These are phyloP conservation scores for Apotomis betuletana DNA, from an alignment of 2,888 invertebrate species.

Conservation along the genomic window DNA sequence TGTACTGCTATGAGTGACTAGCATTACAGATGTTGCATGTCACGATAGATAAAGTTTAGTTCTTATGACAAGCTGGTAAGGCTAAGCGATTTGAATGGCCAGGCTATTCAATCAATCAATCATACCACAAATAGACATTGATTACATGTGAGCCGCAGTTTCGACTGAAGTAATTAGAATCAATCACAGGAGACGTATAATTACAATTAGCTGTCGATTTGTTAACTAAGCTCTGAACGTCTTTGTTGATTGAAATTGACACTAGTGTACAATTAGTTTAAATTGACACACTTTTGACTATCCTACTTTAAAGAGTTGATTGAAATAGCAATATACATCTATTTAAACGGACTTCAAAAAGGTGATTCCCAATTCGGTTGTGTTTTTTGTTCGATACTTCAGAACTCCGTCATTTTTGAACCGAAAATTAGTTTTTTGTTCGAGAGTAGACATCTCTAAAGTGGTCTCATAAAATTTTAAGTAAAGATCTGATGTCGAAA, in stretches of 20 bases:
- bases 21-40: background rate
- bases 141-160: slow-evolving; percentile 26
- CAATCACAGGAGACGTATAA: slow-evolving; percentile 52
- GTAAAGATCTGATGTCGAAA: too few species aligned
- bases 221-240: slow-evolving; percentile 47
- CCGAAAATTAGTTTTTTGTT: too few species aligned
- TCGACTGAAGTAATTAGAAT: slow-evolving; percentile 44
- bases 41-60: slow-evolving; percentile 2
- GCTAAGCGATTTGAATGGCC: background rate
- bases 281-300: slow-evolving; percentile 1
- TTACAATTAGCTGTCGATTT: slow-evolving; percentile 48
- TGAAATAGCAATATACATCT: background rate
- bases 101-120: slow-evolving; percentile 45
- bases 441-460: too few species aligned
- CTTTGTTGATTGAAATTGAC: slow-evolving; percentile 1
- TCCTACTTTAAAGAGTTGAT: slow-evolving; percentile 6
- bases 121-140: slow-evolving; percentile 41
- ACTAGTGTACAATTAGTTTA: slow-evolving; percentile 8
- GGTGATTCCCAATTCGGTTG: too few species aligned
- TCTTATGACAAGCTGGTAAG: background rate
- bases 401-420: too few species aligned
- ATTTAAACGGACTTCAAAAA: too few species aligned
- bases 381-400: too few species aligned
- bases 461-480: too few species aligned
- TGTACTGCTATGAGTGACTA: background rate